Percentiles rank a stretch among this genome's conserved stretches.
These are phyloP conservation scores for Mycetomoellerius zeteki DNA, from an alignment of 1,140 invertebrate species.

Conservation along the genomic window DNA sequence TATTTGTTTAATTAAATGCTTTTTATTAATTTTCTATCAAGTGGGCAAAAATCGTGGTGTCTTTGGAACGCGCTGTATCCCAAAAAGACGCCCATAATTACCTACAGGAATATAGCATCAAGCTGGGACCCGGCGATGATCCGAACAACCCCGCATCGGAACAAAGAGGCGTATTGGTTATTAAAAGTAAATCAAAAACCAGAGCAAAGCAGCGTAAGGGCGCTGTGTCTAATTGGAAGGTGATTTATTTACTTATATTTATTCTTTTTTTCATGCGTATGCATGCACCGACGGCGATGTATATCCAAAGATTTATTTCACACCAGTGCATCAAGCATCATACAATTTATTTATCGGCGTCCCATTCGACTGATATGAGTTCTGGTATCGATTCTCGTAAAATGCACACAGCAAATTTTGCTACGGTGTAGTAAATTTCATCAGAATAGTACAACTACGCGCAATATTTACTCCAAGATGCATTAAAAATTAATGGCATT, in stretches of 20 bases:
- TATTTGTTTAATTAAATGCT: background rate
- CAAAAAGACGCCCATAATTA: slow-evolving; percentile 96
- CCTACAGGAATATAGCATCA: slow-evolving; percentile 98
- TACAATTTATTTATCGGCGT: slow-evolving; percentile 64
- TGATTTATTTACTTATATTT: slow-evolving; percentile 80
- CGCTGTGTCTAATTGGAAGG: slow-evolving; percentile 99
- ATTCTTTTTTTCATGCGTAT: slow-evolving; percentile 5
- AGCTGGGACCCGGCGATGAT: slow-evolving; percentile 94
- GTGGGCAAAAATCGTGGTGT: slow-evolving; percentile 99
- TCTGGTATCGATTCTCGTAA: slow-evolving; percentile 39
- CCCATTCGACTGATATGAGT: slow-evolving; percentile 52
- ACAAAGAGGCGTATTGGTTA: slow-evolving; percentile 98
- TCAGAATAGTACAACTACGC: background rate
- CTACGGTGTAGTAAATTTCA: slow-evolving; percentile 28
- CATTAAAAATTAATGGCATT: background rate
- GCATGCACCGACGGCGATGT: background rate
- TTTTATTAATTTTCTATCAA: slow-evolving; percentile 81
- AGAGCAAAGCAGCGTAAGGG: slow-evolving; percentile 98
- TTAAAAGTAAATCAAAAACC: slow-evolving; percentile 98
- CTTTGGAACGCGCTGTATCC: slow-evolving; percentile 96
- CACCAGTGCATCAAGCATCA: slow-evolving; percentile 46
- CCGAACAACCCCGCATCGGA: slow-evolving; percentile 90
- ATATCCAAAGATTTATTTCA: slow-evolving; percentile 53
- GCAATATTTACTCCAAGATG: slow-evolving; percentile 3
- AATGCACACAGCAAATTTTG: slow-evolving; percentile 38